Conservation (phyloP, 2,888 invertebrate species). For the Acronicta psi region DNA sequence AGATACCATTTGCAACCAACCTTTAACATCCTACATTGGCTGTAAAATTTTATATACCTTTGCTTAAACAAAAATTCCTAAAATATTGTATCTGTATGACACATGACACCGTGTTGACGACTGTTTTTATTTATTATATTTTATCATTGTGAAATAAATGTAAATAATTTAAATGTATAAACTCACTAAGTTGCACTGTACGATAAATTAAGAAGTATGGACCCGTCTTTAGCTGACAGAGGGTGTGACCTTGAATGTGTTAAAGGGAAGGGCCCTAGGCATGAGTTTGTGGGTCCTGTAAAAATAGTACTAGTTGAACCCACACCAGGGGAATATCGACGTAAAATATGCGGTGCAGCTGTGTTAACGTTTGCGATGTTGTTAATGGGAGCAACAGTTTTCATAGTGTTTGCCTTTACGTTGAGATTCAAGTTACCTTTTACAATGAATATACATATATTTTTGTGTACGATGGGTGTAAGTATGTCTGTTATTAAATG, state of each 20-base stretch:
- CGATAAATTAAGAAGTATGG: slow-evolving; percentile 11
- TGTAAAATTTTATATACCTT: not conserved
- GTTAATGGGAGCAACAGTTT: slow-evolving; percentile 62
- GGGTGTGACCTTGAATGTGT: slow-evolving; percentile 69
- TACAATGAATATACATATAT: slow-evolving; percentile 62
- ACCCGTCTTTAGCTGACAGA: slow-evolving; percentile 25
- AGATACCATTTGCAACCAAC: slow-evolving; percentile 3
- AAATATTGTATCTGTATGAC: slow-evolving; percentile 1
- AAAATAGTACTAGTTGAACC: slow-evolving; percentile 74
- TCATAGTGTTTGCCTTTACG: slow-evolving; percentile 62
- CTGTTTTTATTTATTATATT: slow-evolving; percentile 6
- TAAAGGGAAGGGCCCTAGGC: slow-evolving; percentile 8
- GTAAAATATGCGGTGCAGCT: slow-evolving; percentile 59
- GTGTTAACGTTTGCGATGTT: slow-evolving; percentile 63
- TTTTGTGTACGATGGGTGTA: slow-evolving; percentile 72
- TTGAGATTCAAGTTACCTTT: slow-evolving; percentile 54
- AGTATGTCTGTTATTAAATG: slow-evolving; percentile 39
- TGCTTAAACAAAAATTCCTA: not conserved
- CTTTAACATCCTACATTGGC: not conserved
- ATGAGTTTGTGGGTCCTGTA: slow-evolving; percentile 74
- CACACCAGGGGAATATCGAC: slow-evolving; percentile 52
- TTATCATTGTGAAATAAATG: too few species aligned
- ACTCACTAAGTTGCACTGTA: not conserved
- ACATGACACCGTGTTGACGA: slow-evolving; percentile 2
- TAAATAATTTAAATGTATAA: slow-evolving; percentile 6